These are phyloP conservation scores for Semotilus atromaculatus DNA, from an alignment of 2,797 vertebrate genomes.

Conservation along the genomic window DNA sequence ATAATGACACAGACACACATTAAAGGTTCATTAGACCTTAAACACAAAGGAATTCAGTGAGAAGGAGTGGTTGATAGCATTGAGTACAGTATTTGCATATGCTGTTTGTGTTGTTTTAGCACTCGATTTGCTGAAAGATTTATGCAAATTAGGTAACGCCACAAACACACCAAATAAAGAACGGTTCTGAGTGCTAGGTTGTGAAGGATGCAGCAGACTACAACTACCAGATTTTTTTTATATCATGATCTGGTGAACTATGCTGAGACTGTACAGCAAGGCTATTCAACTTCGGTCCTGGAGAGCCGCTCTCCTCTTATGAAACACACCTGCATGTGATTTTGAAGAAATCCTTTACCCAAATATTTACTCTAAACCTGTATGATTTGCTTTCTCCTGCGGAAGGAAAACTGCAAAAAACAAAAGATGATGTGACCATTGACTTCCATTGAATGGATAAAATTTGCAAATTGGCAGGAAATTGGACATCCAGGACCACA, in stretches of 20 bases:
- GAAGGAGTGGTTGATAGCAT: neutral
- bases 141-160: neutral
- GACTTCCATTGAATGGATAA: neutral
- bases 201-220: neutral
- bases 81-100: neutral
- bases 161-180: neutral
- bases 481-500: neutral
- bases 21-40: constrained; percentile 5
- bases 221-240: neutral
- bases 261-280: neutral
- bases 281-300: neutral
- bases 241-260: neutral
- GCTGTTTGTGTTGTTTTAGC: constrained; percentile 4
- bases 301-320: no score
- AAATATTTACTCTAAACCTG: no score
- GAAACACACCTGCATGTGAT: no score
- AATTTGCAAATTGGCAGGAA: no score
- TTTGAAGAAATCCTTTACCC: no score
- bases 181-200: neutral
- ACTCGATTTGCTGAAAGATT: neutral
- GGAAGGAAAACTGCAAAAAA: no score
- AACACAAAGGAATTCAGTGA: neutral
- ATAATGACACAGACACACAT: constrained; percentile 24
- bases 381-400: no score
- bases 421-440: no score